phyloP scores from a whole-genome alignment of 23 tunicate species.

The Corella eumyota region DNA sequence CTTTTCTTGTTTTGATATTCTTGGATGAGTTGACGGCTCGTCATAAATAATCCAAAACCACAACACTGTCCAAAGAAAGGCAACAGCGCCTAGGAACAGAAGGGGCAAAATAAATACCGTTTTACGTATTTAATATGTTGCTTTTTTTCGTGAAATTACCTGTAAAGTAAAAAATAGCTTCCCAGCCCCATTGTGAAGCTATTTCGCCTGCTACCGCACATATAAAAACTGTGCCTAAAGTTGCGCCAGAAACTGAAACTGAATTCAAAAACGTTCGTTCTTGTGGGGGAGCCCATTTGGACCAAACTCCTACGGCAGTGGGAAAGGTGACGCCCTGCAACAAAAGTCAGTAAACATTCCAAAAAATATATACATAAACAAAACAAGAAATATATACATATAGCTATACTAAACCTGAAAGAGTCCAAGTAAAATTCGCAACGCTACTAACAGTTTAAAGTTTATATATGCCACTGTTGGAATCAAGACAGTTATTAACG shows the following conservation, averaged over 20 bases:
- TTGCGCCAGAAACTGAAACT: constrained; percentile 38
- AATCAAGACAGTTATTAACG: constrained; percentile 34
- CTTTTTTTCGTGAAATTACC: constrained; percentile 17
- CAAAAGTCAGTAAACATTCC: not conserved
- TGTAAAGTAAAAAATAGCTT: constrained; percentile 64
- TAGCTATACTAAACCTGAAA: constrained; percentile 33
- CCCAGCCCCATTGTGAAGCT: constrained; percentile 55
- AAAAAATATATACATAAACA: not conserved
- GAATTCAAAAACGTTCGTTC: constrained; percentile 43
- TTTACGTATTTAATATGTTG: not conserved
- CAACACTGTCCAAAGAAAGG: constrained; percentile 1
- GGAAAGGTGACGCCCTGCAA: constrained; percentile 56
- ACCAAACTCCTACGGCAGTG: constrained; percentile 46
- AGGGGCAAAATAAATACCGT: not conserved
- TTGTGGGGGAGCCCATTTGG: constrained; percentile 55
- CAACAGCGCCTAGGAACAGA: constrained; percentile 1
- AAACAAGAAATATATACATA: not conserved
- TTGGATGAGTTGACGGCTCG: constrained; percentile 3
- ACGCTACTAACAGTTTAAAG: constrained; percentile 45
- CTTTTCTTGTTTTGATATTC: constrained; percentile 12
- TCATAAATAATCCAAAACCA: not conserved
- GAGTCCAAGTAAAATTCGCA: constrained; percentile 51
- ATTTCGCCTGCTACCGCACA: constrained; percentile 43
- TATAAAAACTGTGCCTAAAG: constrained; percentile 45
- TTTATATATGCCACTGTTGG: constrained; percentile 48